Conservation (phyloP, 2,113 vertebrate species). For the Trematocara nigrifrons region DNA sequence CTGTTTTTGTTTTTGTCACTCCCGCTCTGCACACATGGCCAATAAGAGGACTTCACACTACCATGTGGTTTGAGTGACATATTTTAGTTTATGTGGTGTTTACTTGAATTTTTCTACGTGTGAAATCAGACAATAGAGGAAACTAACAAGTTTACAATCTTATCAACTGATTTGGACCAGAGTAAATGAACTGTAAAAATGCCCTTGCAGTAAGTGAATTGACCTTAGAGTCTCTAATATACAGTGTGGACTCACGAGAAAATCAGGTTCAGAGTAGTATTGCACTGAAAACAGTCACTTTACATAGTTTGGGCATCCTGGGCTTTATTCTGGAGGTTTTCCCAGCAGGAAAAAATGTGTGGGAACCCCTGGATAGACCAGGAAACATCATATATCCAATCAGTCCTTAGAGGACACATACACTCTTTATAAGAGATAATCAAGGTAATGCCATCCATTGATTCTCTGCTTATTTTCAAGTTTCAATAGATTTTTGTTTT, state of each 20-base stretch:
- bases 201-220: background rate
- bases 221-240: background rate
- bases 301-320: background rate
- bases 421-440: background rate
- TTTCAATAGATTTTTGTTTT: background rate
- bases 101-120: background rate
- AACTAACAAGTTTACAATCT: background rate
- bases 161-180: background rate
- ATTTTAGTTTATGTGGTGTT: background rate
- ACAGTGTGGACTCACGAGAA: background rate
- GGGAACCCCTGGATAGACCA: background rate
- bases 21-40: background rate
- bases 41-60: background rate
- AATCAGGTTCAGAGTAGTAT: background rate
- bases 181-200: background rate
- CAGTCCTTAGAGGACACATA: background rate
- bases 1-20: background rate
- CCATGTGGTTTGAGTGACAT: background rate
- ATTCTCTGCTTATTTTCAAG: background rate
- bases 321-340: background rate
- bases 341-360: background rate
- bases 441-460: background rate
- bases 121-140: background rate
- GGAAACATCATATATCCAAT: background rate
- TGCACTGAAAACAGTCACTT: background rate